Evolutionary conservation across 2,888 invertebrate genomes (phyloP), one percentile per base, ranked within the genome.

Genomic region (Drosophila subquinaria): DNA sequence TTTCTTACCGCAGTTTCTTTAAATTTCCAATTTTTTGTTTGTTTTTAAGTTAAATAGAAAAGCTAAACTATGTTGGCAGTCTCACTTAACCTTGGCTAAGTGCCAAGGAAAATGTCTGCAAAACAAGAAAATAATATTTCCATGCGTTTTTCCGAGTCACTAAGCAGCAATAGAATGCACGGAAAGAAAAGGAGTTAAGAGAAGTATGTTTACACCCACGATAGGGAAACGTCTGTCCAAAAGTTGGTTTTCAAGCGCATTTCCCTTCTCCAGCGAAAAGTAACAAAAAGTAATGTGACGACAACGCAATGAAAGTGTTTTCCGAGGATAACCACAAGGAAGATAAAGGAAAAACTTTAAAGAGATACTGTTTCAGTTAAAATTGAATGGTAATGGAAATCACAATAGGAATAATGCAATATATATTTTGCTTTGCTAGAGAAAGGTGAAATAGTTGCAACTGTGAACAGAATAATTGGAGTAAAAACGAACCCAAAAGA

Each of bases 71-170:
- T 11, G 11, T 45, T 64, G 55, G 15, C 10, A 10, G 23, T 17
- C 35, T 53, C 50, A 65, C 57, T 69, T 82, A 76, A 74, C 84
- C 89, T 87, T 83, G 83, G 82, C 52, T 51, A 71, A 69, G 82
- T 87, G 84, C 79, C 83, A 89, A 86, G 53, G 71, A 36, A 36
- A 69, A 60, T 50, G 17, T 2, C 43, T 51, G 5, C 35, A 56
- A 59, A 74, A 43, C 38, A 65, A 9, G 11, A 13, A 17, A 40
- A 35, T 10, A 50, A 56, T 70, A 51, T 47, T 51, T 64, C 45
- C 43, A 38, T 47, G 62, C 38, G 48, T 56, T 69, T 65, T 81
- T 85, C 73, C 73, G 60, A 80, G 81, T 71, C 86, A 76, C 65
- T 80, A 71, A 73, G 36, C 75, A 68, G 53, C 27, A 42, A 6